Conservation (phyloP, 1,140 invertebrate species). For the Dryas iulia region DNA sequence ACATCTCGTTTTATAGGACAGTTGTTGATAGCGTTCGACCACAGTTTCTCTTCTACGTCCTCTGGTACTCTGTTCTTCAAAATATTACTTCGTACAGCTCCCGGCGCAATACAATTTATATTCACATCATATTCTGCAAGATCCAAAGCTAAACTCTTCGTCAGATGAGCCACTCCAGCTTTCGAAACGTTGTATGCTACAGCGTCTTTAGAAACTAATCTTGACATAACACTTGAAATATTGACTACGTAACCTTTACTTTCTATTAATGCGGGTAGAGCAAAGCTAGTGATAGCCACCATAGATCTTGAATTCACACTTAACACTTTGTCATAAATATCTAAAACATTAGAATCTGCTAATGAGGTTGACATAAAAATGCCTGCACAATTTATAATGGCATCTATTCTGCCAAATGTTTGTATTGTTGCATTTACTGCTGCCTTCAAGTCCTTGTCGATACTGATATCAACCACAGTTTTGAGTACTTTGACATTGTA, state of each 20-base stretch:
- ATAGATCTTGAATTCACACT: slow-evolving; percentile 14
- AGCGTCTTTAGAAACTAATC: background rate
- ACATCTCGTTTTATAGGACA: background rate
- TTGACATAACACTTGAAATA: slow-evolving; percentile 18
- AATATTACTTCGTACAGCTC: slow-evolving; percentile 37
- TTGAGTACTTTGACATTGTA: slow-evolving; percentile 8
- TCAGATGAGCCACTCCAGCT: slow-evolving; percentile 39
- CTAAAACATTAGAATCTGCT: slow-evolving; percentile 1
- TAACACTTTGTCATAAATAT: slow-evolving; percentile 8
- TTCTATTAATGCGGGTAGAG: slow-evolving; percentile 9
- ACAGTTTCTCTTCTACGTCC: background rate
- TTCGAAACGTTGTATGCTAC: slow-evolving; percentile 18
- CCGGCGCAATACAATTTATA: slow-evolving; percentile 42
- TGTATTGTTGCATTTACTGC: background rate
- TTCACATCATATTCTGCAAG: slow-evolving; percentile 36
- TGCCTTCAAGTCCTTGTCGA: slow-evolving; percentile 6
- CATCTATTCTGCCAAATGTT: slow-evolving; percentile 17
- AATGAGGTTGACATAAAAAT: background rate
- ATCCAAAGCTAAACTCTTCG: slow-evolving; percentile 36
- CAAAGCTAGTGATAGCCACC: slow-evolving; percentile 8
- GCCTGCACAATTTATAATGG: slow-evolving; percentile 17
- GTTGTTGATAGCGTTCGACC: background rate
- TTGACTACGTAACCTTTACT: slow-evolving; percentile 26
- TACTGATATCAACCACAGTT: slow-evolving; percentile 1
- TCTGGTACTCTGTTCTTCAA: background rate